These are phyloP conservation scores for Muschampia plurimacula DNA, from an alignment of 2,888 invertebrate genomes.

Conservation along the genomic window DNA sequence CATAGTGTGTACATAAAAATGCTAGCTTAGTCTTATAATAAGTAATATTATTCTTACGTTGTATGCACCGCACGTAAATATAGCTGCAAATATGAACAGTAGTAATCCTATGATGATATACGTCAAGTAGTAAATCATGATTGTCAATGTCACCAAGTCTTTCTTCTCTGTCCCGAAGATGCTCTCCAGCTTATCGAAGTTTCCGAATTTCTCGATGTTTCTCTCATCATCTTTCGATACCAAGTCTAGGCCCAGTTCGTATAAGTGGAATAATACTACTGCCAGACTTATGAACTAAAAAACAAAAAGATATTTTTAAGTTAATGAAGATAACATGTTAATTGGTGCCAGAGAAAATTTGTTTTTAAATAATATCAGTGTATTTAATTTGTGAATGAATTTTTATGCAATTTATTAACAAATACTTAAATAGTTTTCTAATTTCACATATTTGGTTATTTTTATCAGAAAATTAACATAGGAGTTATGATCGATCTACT, in stretches of 20 bases:
- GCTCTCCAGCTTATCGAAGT: constrained; percentile 72
- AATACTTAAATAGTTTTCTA: too few relatives aligned
- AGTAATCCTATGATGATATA: constrained; percentile 67
- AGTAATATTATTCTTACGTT: constrained; percentile 57
- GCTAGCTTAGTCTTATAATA: neutral
- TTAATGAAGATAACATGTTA: neutral
- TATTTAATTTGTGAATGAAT: too few relatives aligned
- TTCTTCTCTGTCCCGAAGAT: constrained; percentile 69
- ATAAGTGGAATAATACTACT: constrained; percentile 68
- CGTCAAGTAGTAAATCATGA: constrained; percentile 66
- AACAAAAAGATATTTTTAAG: neutral
- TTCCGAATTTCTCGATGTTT: constrained; percentile 62
- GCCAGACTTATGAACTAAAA: constrained; percentile 74
- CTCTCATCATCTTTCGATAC: constrained; percentile 61
- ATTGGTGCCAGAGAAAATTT: too few relatives aligned
- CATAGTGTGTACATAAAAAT: too few relatives aligned
- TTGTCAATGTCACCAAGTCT: constrained; percentile 61
- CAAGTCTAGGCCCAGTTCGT: constrained; percentile 65
- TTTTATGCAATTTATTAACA: too few relatives aligned
- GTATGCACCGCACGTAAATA: constrained; percentile 73
- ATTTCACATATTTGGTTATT: too few relatives aligned
- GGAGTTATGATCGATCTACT: too few relatives aligned
- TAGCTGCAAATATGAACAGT: constrained; percentile 65
- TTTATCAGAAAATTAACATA: too few relatives aligned
- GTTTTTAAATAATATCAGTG: too few relatives aligned